Conservation (phyloP, 2,113 vertebrate species). For the Anoura caudifer region DNA sequence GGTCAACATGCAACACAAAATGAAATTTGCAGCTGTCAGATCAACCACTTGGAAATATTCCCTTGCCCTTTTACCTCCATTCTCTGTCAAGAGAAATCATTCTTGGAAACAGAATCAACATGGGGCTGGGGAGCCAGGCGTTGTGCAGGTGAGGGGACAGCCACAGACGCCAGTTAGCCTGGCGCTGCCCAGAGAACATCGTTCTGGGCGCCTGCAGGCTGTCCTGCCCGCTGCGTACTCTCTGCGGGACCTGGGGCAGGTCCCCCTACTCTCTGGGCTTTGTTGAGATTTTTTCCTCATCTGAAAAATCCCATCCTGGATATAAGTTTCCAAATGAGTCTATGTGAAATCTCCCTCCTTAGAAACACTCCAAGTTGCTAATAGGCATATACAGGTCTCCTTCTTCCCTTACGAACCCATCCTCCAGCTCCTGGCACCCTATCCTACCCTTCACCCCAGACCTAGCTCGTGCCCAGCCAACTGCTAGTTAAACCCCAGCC, state of each 20-base stretch:
- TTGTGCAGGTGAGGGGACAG: fast-evolving
- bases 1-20: conserved; percentile 75
- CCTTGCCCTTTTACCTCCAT: conserved; percentile 66
- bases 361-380: background rate
- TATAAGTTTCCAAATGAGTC: background rate
- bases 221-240: fast-evolving
- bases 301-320: background rate
- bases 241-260: background rate
- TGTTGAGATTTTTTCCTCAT: background rate
- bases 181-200: fast-evolving
- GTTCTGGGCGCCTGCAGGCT: background rate
- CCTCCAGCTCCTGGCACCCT: background rate
- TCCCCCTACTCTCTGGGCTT: background rate
- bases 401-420: background rate
- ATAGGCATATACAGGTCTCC: background rate
- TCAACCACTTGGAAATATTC: conserved; percentile 72
- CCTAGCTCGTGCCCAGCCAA: background rate
- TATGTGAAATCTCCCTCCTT: background rate
- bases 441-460: background rate
- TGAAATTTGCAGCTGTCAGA: conserved; percentile 78
- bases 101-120: background rate
- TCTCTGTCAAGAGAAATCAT: conserved; percentile 57
- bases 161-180: background rate
- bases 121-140: background rate
- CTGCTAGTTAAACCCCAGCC: background rate